Percentiles rank a stretch among this genome's conserved stretches.
phyloP scores from a whole-genome alignment of 2,888 invertebrate genomes.

The Teinopalpus imperialis region DNA sequence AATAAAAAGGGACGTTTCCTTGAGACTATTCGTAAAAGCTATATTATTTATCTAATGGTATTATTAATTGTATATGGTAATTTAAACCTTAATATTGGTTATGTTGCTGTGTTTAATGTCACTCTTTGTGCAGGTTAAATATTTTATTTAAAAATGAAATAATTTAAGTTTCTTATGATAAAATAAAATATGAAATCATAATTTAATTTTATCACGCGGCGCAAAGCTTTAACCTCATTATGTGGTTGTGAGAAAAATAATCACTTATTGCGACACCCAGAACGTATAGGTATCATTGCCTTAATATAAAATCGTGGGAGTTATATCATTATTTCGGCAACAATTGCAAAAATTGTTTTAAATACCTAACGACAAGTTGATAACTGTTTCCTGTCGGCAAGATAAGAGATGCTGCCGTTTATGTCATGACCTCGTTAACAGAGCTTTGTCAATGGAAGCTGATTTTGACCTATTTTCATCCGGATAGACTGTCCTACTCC shows the following conservation, averaged over 20 bases:
- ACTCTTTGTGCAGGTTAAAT: too few relatives aligned
- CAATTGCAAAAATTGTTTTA: slow-evolving; percentile 79
- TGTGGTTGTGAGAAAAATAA: neutral
- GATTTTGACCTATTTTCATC: slow-evolving; percentile 75
- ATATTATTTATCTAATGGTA: too few relatives aligned
- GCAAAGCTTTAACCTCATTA: too few relatives aligned
- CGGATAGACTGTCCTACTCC: slow-evolving; percentile 46
- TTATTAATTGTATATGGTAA: too few relatives aligned
- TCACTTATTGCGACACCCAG: slow-evolving; percentile 1
- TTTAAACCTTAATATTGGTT: too few relatives aligned
- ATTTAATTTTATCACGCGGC: too few relatives aligned
- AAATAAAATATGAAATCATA: too few relatives aligned
- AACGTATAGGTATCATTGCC: slow-evolving; percentile 15
- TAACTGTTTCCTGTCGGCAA: slow-evolving; percentile 68
- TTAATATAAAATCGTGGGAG: slow-evolving; percentile 59
- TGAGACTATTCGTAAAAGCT: too few relatives aligned
- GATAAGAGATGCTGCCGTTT: slow-evolving; percentile 67
- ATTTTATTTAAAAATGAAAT: too few relatives aligned
- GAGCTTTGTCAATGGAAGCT: slow-evolving; percentile 73
- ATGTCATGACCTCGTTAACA: slow-evolving; percentile 69
- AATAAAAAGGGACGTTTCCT: too few relatives aligned
- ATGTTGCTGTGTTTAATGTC: too few relatives aligned
- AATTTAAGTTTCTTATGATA: too few relatives aligned
- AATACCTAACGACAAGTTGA: slow-evolving; percentile 75
- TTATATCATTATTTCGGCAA: slow-evolving; percentile 76